Evolutionary conservation across 1,140 invertebrate species (phyloP), one percentile per base, ranked within the genome.

Genomic region (Helicoverpa armigera): DNA sequence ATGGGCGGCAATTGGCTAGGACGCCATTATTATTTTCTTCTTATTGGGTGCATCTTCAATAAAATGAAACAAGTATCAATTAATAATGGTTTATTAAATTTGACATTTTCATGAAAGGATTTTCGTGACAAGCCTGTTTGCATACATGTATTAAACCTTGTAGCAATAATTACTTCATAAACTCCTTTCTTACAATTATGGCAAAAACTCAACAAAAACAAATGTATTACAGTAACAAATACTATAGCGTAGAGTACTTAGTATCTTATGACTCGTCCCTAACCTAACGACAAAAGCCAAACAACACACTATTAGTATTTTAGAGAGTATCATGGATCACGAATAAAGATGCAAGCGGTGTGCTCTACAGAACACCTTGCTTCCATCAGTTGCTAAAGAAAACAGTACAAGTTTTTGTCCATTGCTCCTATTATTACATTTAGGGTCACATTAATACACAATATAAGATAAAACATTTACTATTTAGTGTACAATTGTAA

Each of bases 21-120:
- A 23, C 2, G 2, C 23, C 23, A 23, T 23, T 23, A 23, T 23
- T 23, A 23, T 23, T 23, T 1, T 1, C 23, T 23, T 23, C 23
- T 23, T 23, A 23, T 1, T 23, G 58, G 18, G 58, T 48, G 12
- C 29, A 43, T 35, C 3, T 14, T 35, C 9, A 18, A 58, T 70
- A 70, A 70, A 80, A 75, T 53, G 61, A 82, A 70, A 80, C 58
- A 78, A 51, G 7, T 48, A 74, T 72, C 75, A 82, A 85, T 93
- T 92, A 88, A 90, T 94, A 91, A 90, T 92, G 87, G 91, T 94
- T 93, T 94, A 94, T 94, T 94, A 93, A 91, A 93, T 93, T 94
- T 92, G 92, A 94, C 90, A 94, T 93, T 92, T 72, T 92, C 89
- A 91, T 93, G 87, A 93, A 93, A 90, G 91, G 90, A 92, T 93